A percentile compares a stretch with the other conserved stretches of the same genome.
Evolutionary conservation across 37 sponge, comb jelly and placozoan species (phyloP).

Genomic region (Agelas oroides): DNA sequence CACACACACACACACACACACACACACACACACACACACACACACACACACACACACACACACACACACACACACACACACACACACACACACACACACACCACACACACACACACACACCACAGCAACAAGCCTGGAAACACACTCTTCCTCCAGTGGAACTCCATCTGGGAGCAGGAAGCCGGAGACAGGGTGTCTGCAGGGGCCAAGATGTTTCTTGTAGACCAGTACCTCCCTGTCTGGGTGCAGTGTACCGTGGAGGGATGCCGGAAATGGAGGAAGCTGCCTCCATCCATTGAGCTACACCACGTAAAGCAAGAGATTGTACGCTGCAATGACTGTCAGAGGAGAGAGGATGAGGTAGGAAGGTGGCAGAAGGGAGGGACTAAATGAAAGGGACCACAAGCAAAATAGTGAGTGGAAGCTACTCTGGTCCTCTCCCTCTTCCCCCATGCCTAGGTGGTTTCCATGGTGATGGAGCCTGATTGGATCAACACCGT

Average conservation of each 20-base stretch:
- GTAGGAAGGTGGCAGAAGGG: conserved; percentile 29
- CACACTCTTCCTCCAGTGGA: conserved; percentile 53
- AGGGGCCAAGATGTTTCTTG: conserved; percentile 55
- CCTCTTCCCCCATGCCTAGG: conserved; percentile 9
- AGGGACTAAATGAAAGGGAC: too few relatives aligned
- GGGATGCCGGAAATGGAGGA: conserved; percentile 76
- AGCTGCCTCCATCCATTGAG: conserved; percentile 59
- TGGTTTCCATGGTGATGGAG: conserved; percentile 40
- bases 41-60: background rate
- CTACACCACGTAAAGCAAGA: conserved; percentile 62
- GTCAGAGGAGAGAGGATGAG: conserved; percentile 57
- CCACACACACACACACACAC: background rate
- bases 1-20: conserved; percentile 8
- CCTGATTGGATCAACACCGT: conserved; percentile 74
- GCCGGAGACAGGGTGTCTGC: conserved; percentile 48
- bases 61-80: conserved; percentile 5
- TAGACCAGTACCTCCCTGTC: conserved; percentile 73
- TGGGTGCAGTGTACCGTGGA: conserved; percentile 69
- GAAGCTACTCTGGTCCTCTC: too few relatives aligned
- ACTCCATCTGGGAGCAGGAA: conserved; percentile 55
- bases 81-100: conserved; percentile 8
- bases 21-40: too few relatives aligned
- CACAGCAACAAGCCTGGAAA: conserved; percentile 70
- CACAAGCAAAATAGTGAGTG: too few relatives aligned
- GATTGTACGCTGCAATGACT: conserved; percentile 67